Evolutionary conservation across 2,113 vertebrate genomes (phyloP).

Genomic region (Festucalex cinctus): DNA sequence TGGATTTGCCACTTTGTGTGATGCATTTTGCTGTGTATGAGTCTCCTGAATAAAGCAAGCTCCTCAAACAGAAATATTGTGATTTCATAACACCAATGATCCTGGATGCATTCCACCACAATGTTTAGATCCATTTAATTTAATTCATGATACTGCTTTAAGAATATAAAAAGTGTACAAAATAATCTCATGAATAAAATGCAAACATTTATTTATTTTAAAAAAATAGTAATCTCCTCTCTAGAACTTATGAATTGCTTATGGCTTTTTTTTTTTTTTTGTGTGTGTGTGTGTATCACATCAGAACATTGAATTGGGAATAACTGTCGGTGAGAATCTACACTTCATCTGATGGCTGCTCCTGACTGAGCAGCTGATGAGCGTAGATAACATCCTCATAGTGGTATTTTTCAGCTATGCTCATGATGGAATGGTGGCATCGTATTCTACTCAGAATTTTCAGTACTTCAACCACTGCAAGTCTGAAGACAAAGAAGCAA

Average conservation of each 20-base stretch:
- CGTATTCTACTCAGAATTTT: conserved; percentile 78
- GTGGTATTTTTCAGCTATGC: conserved; percentile 75
- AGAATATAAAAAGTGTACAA: neutral
- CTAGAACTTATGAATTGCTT: conserved; percentile 20
- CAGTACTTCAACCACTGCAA: conserved; percentile 77
- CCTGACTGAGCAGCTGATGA: conserved; percentile 61
- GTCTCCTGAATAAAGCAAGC: conserved; percentile 39
- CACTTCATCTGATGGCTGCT: conserved; percentile 6
- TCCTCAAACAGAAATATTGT: neutral
- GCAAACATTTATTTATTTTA: conserved; percentile 52
- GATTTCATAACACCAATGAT: neutral
- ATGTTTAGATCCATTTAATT: too few species aligned
- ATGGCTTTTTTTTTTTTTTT: neutral
- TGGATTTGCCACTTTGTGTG: conserved; percentile 11
- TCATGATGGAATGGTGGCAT: conserved; percentile 74
- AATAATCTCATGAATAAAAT: conserved; percentile 11
- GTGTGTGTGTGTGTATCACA: too few species aligned
- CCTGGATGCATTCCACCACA: neutral
- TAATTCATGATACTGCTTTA: too few species aligned
- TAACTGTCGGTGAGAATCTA: neutral
- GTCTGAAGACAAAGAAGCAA: conserved; percentile 58
- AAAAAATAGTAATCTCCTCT: conserved; percentile 36
- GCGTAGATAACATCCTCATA: conserved; percentile 73
- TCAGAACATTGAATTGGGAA: neutral
- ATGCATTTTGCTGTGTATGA: conserved; percentile 33